Conservation (phyloP, 2,888 invertebrate genomes). For the Megalurothrips usitatus region DNA sequence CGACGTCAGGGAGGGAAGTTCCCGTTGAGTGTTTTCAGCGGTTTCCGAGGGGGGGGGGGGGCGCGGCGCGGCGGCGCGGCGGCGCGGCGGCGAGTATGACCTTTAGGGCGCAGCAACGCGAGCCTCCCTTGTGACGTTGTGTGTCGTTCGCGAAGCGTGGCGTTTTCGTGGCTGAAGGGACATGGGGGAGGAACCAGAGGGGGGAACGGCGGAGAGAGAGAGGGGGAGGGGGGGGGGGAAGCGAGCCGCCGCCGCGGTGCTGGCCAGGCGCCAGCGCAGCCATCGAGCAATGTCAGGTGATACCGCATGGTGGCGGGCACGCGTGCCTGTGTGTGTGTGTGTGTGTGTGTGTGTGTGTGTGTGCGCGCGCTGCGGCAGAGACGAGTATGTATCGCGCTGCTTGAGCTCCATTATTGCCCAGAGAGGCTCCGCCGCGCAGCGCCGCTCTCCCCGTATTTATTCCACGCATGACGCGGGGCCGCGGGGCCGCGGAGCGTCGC, state of each 20-base stretch:
- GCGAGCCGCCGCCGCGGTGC: not conserved
- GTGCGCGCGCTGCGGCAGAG: not conserved
- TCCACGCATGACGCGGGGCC: not conserved
- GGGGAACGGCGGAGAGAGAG: not conserved
- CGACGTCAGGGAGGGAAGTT: too few species aligned
- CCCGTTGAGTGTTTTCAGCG: too few species aligned
- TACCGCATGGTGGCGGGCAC: not conserved
- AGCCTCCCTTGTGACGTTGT: slow-evolving; percentile 15
- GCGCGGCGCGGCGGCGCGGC: not conserved
- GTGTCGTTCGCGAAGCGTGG: slow-evolving; percentile 18
- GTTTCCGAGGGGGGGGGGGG: too few species aligned
- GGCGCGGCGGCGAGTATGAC: too few species aligned
- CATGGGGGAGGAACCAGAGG: not conserved
- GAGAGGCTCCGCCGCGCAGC: too few species aligned
- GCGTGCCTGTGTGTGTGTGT: not conserved
- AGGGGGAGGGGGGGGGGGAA: not conserved
- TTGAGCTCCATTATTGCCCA: too few species aligned
- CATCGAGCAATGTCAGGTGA: slow-evolving; percentile 2
- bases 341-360: not conserved
- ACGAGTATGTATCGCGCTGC: not conserved
- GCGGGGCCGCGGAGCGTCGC: too few species aligned
- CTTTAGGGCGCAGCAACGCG: not conserved
- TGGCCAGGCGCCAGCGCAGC: not conserved
- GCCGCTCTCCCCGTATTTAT: not conserved
- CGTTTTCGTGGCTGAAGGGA: not conserved